Evolutionary conservation across 2,113 vertebrate species (phyloP).

Genomic region (Dasyurus viverrinus): DNA sequence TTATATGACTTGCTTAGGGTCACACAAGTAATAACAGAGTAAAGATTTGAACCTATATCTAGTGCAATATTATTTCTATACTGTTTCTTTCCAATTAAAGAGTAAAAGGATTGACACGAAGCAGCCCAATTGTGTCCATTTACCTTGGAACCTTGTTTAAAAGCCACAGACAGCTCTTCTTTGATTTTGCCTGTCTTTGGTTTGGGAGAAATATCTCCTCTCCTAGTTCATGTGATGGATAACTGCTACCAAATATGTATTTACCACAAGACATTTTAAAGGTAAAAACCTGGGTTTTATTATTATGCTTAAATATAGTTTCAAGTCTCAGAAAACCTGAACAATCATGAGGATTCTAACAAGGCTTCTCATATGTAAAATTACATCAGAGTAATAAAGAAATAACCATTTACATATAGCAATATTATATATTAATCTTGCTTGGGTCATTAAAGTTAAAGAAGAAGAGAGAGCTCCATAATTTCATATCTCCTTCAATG

Average conservation of each 20-base stretch:
- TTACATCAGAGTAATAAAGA: background rate
- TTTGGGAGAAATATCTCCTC: background rate
- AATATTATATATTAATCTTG: background rate
- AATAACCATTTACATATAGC: background rate
- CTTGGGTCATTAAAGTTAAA: background rate
- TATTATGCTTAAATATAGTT: too few relatives aligned
- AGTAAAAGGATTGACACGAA: background rate
- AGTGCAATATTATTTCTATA: background rate
- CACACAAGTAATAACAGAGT: background rate
- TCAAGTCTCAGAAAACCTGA: background rate
- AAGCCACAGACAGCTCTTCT: background rate
- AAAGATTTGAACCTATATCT: background rate
- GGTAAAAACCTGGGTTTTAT: background rate
- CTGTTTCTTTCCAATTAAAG: background rate
- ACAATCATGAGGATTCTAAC: background rate
- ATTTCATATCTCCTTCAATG: background rate
- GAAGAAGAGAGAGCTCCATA: background rate
- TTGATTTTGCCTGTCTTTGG: background rate
- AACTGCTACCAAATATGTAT: background rate
- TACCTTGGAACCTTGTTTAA: background rate
- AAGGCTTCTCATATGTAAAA: background rate
- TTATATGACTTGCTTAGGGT: background rate
- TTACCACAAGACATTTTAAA: background rate
- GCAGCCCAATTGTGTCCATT: background rate
- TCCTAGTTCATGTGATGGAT: background rate